Evolutionary conservation across 2,113 vertebrate species (phyloP).

Genomic region (Aegotheles bennettii): DNA sequence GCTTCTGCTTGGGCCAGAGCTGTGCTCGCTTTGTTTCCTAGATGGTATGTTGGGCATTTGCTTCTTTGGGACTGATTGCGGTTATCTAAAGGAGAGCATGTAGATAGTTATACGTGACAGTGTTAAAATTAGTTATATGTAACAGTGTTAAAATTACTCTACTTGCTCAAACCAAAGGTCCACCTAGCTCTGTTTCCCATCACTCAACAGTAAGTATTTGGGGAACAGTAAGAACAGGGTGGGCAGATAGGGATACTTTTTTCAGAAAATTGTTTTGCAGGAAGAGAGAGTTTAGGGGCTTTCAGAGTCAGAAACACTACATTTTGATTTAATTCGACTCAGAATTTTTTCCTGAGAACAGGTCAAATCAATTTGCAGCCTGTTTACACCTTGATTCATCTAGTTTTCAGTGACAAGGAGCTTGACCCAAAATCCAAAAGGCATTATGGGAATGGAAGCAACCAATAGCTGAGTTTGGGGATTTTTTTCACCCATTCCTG

Average conservation of each 20-base stretch:
- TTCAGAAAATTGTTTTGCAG: background rate
- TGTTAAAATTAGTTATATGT: background rate
- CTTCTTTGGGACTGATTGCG: background rate
- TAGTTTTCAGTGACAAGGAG: no score
- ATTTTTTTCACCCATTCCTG: background rate
- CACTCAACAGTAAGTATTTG: background rate
- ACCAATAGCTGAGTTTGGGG: background rate
- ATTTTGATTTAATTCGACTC: background rate
- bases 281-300: background rate
- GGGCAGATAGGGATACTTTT: background rate
- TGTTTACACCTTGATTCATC: background rate
- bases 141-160: background rate
- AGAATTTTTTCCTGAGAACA: background rate
- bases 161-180: background rate
- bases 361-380: background rate
- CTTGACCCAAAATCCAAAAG: background rate
- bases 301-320: background rate
- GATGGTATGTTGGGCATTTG: background rate
- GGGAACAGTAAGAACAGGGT: background rate
- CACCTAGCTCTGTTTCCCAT: background rate
- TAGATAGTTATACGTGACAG: background rate
- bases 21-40: rapidly evolving
- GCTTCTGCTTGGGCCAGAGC: background rate
- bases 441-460: background rate
- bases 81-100: background rate